Conservation (phyloP, 2,113 vertebrate species). For the Mungos mungo region DNA sequence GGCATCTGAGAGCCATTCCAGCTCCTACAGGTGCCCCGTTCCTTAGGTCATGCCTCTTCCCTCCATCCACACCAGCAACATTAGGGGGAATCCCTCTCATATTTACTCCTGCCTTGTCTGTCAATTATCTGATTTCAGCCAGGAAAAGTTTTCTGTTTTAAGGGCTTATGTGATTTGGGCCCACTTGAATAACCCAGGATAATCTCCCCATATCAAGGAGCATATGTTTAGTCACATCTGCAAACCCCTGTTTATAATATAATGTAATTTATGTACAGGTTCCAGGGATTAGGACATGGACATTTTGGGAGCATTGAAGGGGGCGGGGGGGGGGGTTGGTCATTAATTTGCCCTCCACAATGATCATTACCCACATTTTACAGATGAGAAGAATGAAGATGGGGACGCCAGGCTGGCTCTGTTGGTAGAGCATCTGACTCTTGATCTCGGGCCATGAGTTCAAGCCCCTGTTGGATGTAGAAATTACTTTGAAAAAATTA, state of each 20-base stretch:
- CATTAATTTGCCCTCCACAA: not conserved
- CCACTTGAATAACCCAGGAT: not conserved
- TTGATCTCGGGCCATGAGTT: too few relatives aligned
- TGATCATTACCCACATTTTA: not conserved
- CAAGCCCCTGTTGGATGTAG: too few relatives aligned
- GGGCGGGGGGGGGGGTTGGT: accelerated
- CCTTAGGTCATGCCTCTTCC: not conserved
- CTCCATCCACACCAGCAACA: not conserved
- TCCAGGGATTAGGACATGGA: not conserved
- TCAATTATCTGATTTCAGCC: not conserved
- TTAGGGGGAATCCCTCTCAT: not conserved
- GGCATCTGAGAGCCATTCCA: not conserved
- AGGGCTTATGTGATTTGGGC: not conserved
- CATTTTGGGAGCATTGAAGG: accelerated
- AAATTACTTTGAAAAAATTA: too few relatives aligned
- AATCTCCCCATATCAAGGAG: not conserved
- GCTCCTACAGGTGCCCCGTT: not conserved
- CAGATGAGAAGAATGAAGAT: not conserved
- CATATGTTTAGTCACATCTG: not conserved
- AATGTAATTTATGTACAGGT: not conserved
- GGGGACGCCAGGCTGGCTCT: too few relatives aligned
- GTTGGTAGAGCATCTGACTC: too few relatives aligned
- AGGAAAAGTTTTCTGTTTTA: not conserved
- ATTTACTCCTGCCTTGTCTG: not conserved
- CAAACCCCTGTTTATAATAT: not conserved